A percentile compares a stretch with the other conserved stretches of the same genome.
Conservation (phyloP, 2,113 vertebrate species). For the Halcyon malimbica region DNA sequence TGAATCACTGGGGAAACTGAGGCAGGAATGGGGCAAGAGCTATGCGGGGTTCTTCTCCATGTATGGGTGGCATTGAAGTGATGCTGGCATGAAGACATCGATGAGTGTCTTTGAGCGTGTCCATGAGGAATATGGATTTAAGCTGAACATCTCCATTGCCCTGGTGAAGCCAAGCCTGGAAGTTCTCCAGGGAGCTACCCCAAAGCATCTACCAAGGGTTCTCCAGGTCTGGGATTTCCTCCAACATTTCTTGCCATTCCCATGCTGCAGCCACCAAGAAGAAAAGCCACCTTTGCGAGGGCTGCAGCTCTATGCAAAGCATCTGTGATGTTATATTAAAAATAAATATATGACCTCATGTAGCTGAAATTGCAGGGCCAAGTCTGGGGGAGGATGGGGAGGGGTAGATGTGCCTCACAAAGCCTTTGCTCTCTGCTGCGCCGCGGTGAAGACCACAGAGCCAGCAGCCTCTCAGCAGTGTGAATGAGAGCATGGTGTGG, state of each 20-base stretch:
- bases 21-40: background rate
- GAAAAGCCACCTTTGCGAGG: background rate
- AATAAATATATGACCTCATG: accelerated
- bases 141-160: background rate
- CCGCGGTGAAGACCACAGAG: background rate
- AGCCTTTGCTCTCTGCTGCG: background rate
- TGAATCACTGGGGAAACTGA: background rate
- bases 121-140: background rate
- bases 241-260: background rate
- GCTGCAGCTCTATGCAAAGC: background rate
- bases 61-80: background rate
- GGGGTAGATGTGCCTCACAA: accelerated
- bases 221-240: background rate
- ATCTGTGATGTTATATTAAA: background rate
- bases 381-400: background rate
- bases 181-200: background rate
- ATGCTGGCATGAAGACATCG: too few species aligned
- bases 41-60: background rate
- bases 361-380: background rate
- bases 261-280: background rate
- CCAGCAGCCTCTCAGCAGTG: background rate
- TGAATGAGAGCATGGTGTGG: background rate
- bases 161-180: background rate
- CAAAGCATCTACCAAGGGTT: background rate
- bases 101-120: background rate